phyloP scores from a whole-genome alignment of 2,113 vertebrate species.

The Bos taurus region ARS-UCD2.0 NC_037331.1:67141501-67142000 shows the following conservation, averaged over 20 bases:
- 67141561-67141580: background rate
- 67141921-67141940: background rate
- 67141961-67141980: background rate
- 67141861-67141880: background rate
- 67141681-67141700: background rate
- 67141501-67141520: background rate
- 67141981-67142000: background rate
- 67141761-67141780: accelerated
- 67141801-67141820: background rate
- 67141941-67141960: background rate
- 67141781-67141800: background rate
- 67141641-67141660: background rate
- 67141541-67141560: background rate
- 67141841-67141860: background rate
- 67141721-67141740: background rate
- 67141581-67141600: background rate
- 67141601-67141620: background rate
- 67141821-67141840: background rate
- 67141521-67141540: background rate
- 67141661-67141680: background rate
- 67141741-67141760: background rate
- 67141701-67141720: background rate
- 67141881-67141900: background rate
- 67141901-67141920: background rate
- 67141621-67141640: background rate